Percentiles rank a stretch among this genome's conserved stretches.
These are phyloP conservation scores for Heliconius hortense DNA, from an alignment of 2,888 invertebrate genomes.

Conservation along the genomic window DNA sequence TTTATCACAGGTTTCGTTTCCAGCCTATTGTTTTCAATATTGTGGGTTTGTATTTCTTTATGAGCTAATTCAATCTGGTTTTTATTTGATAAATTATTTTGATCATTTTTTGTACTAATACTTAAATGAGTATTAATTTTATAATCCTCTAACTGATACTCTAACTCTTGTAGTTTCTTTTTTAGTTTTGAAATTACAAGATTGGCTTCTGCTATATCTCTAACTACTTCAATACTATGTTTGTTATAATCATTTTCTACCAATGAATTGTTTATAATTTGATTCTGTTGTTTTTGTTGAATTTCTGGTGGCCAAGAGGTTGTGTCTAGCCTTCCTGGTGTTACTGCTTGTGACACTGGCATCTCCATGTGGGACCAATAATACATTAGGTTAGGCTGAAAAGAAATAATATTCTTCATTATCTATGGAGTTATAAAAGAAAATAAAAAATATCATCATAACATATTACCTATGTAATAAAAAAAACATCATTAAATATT, in stretches of 20 bases:
- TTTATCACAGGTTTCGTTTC: conserved; percentile 72
- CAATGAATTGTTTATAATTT: conserved; percentile 49
- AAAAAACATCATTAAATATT: neutral
- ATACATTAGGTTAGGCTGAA: conserved; percentile 94
- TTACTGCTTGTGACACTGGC: conserved; percentile 84
- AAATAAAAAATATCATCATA: too few species aligned
- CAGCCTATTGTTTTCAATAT: conserved; percentile 58
- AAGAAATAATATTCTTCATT: conserved; percentile 34
- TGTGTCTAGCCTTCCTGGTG: conserved; percentile 88
- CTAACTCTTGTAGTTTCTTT: conserved; percentile 65
- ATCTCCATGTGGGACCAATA: conserved; percentile 93
- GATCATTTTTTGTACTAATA: conserved; percentile 63
- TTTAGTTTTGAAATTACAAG: conserved; percentile 64
- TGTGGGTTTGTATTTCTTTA: conserved; percentile 65
- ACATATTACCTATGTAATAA: neutral
- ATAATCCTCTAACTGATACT: conserved; percentile 69
- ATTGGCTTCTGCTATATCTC: conserved; percentile 69
- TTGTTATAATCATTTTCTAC: conserved; percentile 59
- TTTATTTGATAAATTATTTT: conserved; percentile 54
- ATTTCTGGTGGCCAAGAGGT: conserved; percentile 87
- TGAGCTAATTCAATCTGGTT: conserved; percentile 57
- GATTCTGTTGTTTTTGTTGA: conserved; percentile 54
- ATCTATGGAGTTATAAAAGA: neutral
- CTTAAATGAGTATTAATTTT: conserved; percentile 67
- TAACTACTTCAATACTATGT: conserved; percentile 70